Percentiles rank a stretch among this genome's conserved stretches.
These are phyloP conservation scores for Bambusicola thoracicus DNA, from an alignment of 2,113 vertebrate genomes.

Conservation along the genomic window DNA sequence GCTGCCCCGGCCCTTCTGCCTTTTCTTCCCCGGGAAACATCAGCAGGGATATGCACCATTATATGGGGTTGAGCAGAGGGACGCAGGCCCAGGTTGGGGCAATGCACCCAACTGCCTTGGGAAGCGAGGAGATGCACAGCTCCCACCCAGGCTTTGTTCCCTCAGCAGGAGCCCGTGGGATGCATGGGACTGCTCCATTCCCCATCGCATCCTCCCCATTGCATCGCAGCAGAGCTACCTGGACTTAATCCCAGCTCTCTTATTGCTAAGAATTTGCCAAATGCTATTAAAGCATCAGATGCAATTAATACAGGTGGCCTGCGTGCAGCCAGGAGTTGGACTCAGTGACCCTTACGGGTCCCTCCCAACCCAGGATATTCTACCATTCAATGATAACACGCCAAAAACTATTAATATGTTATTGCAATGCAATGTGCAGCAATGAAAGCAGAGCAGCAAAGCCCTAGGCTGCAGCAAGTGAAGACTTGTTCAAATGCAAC, in stretches of 20 bases:
- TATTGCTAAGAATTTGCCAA: background rate
- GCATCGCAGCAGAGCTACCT: background rate
- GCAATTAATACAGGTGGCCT: no score
- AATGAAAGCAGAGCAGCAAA: no score
- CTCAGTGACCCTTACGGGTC: no score
- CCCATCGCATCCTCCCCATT: background rate
- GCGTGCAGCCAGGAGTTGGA: no score
- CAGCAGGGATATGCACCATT: background rate
- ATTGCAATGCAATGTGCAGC: no score
- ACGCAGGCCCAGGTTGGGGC: no score
- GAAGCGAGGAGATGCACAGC: background rate
- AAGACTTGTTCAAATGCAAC: no score
- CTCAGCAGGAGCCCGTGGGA: background rate
- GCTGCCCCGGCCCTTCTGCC: rapidly evolving
- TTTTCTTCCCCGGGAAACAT: background rate
- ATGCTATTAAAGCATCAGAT: background rate
- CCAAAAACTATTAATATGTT: no score
- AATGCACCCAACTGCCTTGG: background rate
- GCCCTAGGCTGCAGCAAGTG: no score
- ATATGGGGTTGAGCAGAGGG: background rate
- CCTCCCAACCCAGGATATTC: no score
- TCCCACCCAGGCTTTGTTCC: background rate
- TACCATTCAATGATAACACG: no score
- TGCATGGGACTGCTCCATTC: background rate
- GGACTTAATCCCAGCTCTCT: background rate